Evolutionary conservation across 1,140 invertebrate genomes (phyloP).

Genomic region (Tetramorium simillimum): DNA sequence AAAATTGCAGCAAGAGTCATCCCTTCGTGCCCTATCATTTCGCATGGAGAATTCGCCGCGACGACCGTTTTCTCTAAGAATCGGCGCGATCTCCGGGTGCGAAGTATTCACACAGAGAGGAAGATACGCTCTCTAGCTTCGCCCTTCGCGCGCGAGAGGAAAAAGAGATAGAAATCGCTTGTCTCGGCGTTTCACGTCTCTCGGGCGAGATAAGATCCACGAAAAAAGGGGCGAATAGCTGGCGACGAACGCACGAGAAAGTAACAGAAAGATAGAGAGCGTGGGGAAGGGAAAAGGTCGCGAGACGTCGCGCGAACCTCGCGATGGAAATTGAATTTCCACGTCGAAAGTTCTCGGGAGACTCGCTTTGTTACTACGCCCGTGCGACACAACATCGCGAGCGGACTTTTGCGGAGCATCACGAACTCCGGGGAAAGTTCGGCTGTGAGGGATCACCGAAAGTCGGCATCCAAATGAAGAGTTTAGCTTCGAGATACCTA

Average conservation of each 20-base stretch:
- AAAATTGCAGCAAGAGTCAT: slow-evolving; percentile 6
- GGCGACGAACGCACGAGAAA: neutral
- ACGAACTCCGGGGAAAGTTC: slow-evolving; percentile 18
- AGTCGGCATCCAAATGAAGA: slow-evolving; percentile 15
- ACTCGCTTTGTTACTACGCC: slow-evolving; percentile 62
- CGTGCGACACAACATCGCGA: slow-evolving; percentile 44
- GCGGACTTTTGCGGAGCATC: slow-evolving; percentile 52
- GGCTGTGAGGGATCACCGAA: neutral
- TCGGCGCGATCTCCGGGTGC: slow-evolving; percentile 36
- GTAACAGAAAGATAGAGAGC: neutral
- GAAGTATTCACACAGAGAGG: slow-evolving; percentile 17
- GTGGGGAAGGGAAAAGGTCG: slow-evolving; percentile 36
- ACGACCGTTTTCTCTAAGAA: slow-evolving; percentile 40
- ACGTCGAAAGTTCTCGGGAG: slow-evolving; percentile 74
- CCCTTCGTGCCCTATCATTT: neutral
- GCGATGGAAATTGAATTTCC: slow-evolving; percentile 74
- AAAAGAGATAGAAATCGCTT: slow-evolving; percentile 50
- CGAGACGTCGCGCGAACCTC: slow-evolving; percentile 62
- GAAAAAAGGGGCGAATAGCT: slow-evolving; percentile 49
- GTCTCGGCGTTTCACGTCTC: slow-evolving; percentile 63
- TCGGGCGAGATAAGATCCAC: slow-evolving; percentile 62
- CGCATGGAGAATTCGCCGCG: neutral
- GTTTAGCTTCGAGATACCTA: slow-evolving; percentile 15
- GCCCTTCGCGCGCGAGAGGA: slow-evolving; percentile 15
- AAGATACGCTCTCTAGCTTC: slow-evolving; percentile 2